Percentiles rank a stretch among this genome's conserved stretches.
Conservation (phyloP, 2,797 vertebrate genomes). For the Enteromius trimaculatus region DNA sequence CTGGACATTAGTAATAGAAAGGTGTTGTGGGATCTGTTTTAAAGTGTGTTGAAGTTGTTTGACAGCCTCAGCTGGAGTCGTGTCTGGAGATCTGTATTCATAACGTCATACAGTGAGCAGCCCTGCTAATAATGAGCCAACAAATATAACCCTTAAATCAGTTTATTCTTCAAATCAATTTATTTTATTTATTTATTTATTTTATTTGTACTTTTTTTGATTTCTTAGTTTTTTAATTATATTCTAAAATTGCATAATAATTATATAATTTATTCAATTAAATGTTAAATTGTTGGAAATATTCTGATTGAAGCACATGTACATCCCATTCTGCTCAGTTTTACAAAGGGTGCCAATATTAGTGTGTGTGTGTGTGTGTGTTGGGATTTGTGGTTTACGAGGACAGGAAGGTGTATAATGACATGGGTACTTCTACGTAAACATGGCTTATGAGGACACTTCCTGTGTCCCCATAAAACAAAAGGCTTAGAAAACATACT, state of each 20-base stretch:
- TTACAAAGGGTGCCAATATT: not conserved
- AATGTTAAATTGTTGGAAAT: not conserved
- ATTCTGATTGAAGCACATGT: not conserved
- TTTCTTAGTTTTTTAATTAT: not conserved
- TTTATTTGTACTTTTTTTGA: too few relatives aligned
- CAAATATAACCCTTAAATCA: not conserved
- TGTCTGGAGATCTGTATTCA: constrained; percentile 21
- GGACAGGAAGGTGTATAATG: too few relatives aligned
- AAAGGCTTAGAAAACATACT: too few relatives aligned
- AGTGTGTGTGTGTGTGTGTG: not conserved
- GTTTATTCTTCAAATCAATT: not conserved
- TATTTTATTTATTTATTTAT: too few relatives aligned
- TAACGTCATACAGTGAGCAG: not conserved
- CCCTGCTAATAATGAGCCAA: not conserved
- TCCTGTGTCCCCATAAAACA: too few relatives aligned
- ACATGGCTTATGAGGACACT: too few relatives aligned
- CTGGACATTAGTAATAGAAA: not conserved
- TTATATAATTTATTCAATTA: not conserved
- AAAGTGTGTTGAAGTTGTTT: constrained; percentile 44
- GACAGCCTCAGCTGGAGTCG: constrained; percentile 60
- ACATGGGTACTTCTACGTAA: too few relatives aligned
- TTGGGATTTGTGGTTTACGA: too few relatives aligned
- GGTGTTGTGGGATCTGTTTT: constrained; percentile 53
- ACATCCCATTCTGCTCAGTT: not conserved
- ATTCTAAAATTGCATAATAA: not conserved